A percentile compares a stretch with the other conserved stretches of the same genome.
phyloP scores from a whole-genome alignment of 2,113 vertebrate genomes.

The Lophura nycthemera region DNA sequence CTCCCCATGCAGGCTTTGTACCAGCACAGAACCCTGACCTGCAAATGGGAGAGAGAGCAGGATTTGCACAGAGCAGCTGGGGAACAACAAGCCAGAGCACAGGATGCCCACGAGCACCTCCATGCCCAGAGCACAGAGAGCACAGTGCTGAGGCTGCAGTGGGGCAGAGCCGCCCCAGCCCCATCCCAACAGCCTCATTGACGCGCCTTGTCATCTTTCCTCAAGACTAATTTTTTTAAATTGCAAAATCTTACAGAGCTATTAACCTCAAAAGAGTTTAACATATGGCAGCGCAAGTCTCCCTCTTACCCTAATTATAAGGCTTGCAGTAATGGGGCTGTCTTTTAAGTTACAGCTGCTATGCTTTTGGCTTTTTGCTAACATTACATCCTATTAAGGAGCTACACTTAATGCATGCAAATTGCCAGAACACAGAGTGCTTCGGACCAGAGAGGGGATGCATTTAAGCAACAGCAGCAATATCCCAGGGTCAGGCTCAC shows the following conservation, averaged over 20 bases:
- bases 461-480: conserved; percentile 52
- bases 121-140: rapidly evolving
- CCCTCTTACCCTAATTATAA: conserved; percentile 83
- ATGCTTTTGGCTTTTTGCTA: conserved; percentile 78
- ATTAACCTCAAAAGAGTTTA: conserved; percentile 84
- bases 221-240: conserved; percentile 80
- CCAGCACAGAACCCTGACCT: neutral
- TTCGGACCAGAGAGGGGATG: conserved; percentile 66
- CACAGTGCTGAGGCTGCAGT: rapidly evolving
- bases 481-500: conserved; percentile 74
- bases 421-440: conserved; percentile 66
- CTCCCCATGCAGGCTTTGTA: rapidly evolving
- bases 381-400: conserved; percentile 82
- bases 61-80: no score
- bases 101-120: rapidly evolving
- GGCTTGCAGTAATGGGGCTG: conserved; percentile 82
- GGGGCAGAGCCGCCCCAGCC: neutral
- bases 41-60: neutral
- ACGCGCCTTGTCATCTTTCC: conserved; percentile 71
- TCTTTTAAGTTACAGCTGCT: conserved; percentile 84
- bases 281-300: conserved; percentile 81
- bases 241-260: conserved; percentile 82
- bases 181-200: neutral
- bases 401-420: conserved; percentile 81
- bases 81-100: neutral